Percentiles rank a stretch among this genome's conserved stretches.
These are phyloP conservation scores for Halocynthia aurantium DNA, from an alignment of 23 tunicate genomes.

Conservation along the genomic window DNA sequence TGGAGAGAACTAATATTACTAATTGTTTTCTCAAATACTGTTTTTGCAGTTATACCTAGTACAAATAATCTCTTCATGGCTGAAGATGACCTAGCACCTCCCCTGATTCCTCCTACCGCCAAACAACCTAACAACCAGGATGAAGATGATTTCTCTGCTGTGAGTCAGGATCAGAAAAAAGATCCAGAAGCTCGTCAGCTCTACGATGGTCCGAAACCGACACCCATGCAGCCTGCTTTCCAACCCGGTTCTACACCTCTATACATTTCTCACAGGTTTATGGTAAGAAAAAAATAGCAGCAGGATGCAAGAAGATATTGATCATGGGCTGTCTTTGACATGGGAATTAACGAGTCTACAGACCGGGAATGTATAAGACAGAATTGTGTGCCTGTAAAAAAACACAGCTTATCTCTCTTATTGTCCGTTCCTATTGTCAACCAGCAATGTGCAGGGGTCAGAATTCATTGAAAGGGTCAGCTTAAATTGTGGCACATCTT, in stretches of 20 bases:
- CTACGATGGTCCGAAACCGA: constrained; percentile 20
- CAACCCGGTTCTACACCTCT: constrained; percentile 72
- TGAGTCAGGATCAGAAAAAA: constrained; percentile 1
- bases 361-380: too few relatives aligned
- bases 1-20: too few relatives aligned
- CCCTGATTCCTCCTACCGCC: constrained; percentile 23
- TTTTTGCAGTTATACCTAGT: constrained; percentile 19
- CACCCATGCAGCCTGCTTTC: constrained; percentile 77
- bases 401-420: too few relatives aligned
- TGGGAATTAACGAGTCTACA: too few relatives aligned
- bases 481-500: too few relatives aligned
- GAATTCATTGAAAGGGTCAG: too few relatives aligned
- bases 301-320: too few relatives aligned
- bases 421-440: too few relatives aligned
- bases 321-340: too few relatives aligned
- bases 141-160: constrained; percentile 56
- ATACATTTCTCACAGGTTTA: constrained; percentile 64
- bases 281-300: constrained; percentile 25
- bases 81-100: constrained; percentile 39
- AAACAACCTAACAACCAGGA: constrained; percentile 3
- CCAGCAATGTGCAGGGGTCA: too few relatives aligned
- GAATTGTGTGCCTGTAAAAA: too few relatives aligned
- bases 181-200: neutral
- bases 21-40: too few relatives aligned
- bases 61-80: constrained; percentile 17